A percentile compares a stretch with the other conserved stretches of the same genome.
Conservation (phyloP, 2,113 vertebrate species). For the Limanda limanda region DNA sequence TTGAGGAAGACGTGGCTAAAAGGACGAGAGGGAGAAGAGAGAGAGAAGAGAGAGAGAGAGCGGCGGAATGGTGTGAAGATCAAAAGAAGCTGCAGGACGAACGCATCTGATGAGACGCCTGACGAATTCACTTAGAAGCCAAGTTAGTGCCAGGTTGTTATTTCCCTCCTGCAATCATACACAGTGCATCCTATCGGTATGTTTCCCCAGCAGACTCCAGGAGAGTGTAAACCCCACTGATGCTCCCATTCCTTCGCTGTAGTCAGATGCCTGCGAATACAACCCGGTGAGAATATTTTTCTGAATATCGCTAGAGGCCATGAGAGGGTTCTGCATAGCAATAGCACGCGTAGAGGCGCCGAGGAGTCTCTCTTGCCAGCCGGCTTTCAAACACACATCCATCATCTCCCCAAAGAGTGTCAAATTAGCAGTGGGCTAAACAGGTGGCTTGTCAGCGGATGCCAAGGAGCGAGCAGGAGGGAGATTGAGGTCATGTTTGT, state of each 20-base stretch:
- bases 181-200: slow-evolving; percentile 13
- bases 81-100: slow-evolving; percentile 22
- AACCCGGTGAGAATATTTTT: slow-evolving; percentile 34
- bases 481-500: slow-evolving; percentile 77
- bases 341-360: slow-evolving; percentile 8
- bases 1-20: slow-evolving; percentile 19
- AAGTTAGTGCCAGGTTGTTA: slow-evolving; percentile 12
- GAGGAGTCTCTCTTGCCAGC: slow-evolving; percentile 52
- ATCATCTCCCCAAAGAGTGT: slow-evolving; percentile 71
- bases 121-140: slow-evolving; percentile 7
- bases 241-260: not conserved
- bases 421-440: slow-evolving; percentile 71
- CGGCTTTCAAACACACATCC: slow-evolving; percentile 62
- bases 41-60: not conserved
- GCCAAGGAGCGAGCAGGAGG: slow-evolving; percentile 60
- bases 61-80: slow-evolving; percentile 8
- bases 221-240: slow-evolving; percentile 17
- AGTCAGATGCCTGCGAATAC: slow-evolving; percentile 39
- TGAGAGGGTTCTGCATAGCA: slow-evolving; percentile 44
- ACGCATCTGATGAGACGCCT: slow-evolving; percentile 39
- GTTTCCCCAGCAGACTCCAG: slow-evolving; percentile 8
- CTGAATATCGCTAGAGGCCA: slow-evolving; percentile 48
- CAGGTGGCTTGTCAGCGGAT: slow-evolving; percentile 68
- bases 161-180: slow-evolving; percentile 10
- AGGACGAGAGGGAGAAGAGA: not conserved